A percentile compares a stretch with the other conserved stretches of the same genome.
These are phyloP conservation scores for Daubentonia madagascariensis DNA, from an alignment of 2,113 vertebrate species.

Conservation along the genomic window DNA sequence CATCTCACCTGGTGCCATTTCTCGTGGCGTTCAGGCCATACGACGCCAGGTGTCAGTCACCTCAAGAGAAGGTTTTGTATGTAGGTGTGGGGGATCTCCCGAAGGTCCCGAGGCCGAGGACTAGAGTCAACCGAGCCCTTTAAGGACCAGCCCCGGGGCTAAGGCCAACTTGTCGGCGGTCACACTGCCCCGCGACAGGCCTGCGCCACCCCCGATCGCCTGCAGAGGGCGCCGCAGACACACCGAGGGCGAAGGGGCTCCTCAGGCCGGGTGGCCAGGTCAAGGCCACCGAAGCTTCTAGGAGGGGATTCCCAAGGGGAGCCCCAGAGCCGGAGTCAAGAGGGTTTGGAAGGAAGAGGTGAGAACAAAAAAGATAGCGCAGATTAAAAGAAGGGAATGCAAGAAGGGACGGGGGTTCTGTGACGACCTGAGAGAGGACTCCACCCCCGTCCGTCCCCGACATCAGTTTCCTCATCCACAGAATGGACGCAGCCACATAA, in stretches of 20 bases:
- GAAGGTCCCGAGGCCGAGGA: neutral
- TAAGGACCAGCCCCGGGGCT: neutral
- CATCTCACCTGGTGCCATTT: neutral
- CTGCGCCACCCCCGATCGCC: neutral
- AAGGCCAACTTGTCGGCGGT: neutral
- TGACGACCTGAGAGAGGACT: neutral
- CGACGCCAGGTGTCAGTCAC: neutral
- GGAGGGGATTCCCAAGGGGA: neutral
- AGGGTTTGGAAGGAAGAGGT: neutral
- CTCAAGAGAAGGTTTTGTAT: neutral
- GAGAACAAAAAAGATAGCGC: neutral
- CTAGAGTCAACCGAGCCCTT: neutral
- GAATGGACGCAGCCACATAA: rapidly evolving
- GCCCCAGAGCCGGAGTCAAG: neutral
- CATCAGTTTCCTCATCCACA: neutral
- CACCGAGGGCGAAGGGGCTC: neutral
- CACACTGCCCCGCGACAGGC: neutral
- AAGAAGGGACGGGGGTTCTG: neutral
- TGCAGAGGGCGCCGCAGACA: conserved; percentile 39
- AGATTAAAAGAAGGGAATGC: no score
- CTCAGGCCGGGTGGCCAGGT: rapidly evolving
- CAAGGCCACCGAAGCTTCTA: neutral
- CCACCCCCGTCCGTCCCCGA: rapidly evolving
- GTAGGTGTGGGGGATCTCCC: neutral
- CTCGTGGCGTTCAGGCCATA: neutral